Percentiles rank a stretch among this genome's conserved stretches.
Conservation (phyloP, 2,888 invertebrate species). For the Mesorhabditis sp. region DNA sequence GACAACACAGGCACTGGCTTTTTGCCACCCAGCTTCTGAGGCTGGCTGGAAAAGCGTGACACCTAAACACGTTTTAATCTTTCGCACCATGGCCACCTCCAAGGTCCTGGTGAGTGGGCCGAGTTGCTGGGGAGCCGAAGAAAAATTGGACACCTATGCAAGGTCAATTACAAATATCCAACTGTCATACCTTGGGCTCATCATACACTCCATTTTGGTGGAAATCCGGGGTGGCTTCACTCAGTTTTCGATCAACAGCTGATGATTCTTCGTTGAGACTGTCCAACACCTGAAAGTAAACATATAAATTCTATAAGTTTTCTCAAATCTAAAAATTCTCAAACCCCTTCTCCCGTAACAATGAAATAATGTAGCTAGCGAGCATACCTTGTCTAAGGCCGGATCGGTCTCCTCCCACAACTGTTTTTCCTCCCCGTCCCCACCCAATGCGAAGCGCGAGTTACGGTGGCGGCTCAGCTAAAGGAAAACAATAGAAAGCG, state of each 20-base stretch:
- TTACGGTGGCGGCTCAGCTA: not conserved
- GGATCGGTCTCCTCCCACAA: not conserved
- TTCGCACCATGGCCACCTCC: too few species aligned
- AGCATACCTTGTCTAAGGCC: not conserved
- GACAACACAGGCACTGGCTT: not conserved
- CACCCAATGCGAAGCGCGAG: not conserved
- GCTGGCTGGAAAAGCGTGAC: not conserved
- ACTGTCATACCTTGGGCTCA: too few species aligned
- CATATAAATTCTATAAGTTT: not conserved
- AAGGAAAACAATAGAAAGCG: not conserved
- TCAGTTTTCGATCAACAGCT: constrained; percentile 1
- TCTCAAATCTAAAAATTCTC: not conserved
- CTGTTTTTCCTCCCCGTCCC: constrained; percentile 5
- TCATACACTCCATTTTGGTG: not conserved
- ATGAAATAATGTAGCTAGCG: too few species aligned
- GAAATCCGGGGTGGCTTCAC: not conserved
- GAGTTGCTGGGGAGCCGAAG: too few species aligned
- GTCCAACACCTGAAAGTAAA: not conserved
- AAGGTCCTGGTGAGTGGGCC: too few species aligned
- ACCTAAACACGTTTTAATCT: too few species aligned
- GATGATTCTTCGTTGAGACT: not conserved
- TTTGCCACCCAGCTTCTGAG: not conserved
- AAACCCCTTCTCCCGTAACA: not conserved
- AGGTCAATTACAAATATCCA: too few species aligned
- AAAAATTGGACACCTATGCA: too few species aligned